These are phyloP conservation scores for Hirundo rustica DNA, from an alignment of 2,797 vertebrate genomes.

Conservation along the genomic window DNA sequence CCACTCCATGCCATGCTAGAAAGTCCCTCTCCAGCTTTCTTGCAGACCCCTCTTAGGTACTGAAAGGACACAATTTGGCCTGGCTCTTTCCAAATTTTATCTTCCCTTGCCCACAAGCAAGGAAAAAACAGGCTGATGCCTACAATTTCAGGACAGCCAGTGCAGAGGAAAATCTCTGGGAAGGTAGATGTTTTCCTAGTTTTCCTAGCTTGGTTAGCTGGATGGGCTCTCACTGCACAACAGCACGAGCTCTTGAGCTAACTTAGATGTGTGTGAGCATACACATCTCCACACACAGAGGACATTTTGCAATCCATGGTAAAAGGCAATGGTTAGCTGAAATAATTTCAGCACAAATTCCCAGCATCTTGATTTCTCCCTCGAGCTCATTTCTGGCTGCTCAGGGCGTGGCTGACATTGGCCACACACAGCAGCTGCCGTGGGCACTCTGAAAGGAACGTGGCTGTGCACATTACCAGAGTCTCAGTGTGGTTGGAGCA, in stretches of 20 bases:
- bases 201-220: neutral
- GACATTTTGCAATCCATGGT: neutral
- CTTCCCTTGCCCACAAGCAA: fast-evolving
- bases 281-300: neutral
- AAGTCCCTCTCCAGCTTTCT: neutral
- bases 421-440: fast-evolving
- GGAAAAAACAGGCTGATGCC: neutral
- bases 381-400: neutral
- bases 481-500: neutral
- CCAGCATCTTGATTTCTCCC: neutral
- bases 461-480: neutral
- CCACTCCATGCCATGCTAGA: neutral
- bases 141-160: neutral
- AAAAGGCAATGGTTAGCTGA: neutral
- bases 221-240: neutral
- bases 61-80: neutral
- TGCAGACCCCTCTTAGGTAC: neutral
- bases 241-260: neutral
- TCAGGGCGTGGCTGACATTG: neutral
- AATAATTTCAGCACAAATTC: neutral
- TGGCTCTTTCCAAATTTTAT: neutral
- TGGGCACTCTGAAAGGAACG: neutral
- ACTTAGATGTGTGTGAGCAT: neutral
- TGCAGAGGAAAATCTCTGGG: neutral
- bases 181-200: neutral